Evolutionary conservation across 1,140 invertebrate species (phyloP).

Genomic region (Rhopalosiphum maidis): DNA sequence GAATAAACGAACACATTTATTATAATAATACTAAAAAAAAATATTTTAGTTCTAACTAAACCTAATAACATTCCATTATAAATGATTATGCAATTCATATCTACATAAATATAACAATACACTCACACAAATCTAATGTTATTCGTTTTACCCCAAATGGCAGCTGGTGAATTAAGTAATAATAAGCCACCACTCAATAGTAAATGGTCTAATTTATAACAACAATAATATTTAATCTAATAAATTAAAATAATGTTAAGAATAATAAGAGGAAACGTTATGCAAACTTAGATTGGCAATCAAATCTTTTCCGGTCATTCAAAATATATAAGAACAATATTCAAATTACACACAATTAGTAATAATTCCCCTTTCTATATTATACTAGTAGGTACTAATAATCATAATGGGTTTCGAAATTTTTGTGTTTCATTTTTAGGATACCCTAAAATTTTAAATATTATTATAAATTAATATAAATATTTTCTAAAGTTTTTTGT

Average conservation of each 20-base stretch:
- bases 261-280: neutral
- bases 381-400: neutral
- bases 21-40: neutral
- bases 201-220: neutral
- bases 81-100: neutral
- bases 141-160: neutral
- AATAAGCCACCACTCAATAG: neutral
- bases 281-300: neutral
- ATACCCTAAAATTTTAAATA: neutral
- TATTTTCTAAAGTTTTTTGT: neutral
- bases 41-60: neutral
- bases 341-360: neutral
- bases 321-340: neutral
- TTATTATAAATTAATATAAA: neutral
- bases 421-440: neutral
- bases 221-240: neutral
- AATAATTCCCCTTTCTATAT: neutral
- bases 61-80: neutral
- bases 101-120: neutral
- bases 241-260: neutral
- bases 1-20: neutral
- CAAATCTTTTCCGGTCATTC: neutral
- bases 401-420: neutral
- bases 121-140: neutral
- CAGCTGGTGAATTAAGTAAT: neutral